Evolutionary conservation across 2,113 vertebrate genomes (phyloP), one percentile per base, ranked within the genome.

Genomic region (Carassius gibelio): DNA sequence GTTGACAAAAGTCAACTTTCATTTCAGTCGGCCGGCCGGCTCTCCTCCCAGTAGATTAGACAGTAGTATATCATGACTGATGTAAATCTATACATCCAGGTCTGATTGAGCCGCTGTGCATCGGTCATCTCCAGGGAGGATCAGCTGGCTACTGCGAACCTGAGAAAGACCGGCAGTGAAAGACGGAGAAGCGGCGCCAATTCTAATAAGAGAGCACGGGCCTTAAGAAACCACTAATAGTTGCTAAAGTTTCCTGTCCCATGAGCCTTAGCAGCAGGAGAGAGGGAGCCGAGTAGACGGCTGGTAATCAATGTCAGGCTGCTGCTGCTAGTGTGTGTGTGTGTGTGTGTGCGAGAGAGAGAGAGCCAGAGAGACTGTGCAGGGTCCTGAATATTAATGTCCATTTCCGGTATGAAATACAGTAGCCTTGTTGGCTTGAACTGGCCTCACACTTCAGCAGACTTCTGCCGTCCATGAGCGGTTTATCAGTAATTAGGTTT

Each of bases 191-290:
- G 82, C 66, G 89, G 89, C 87, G 90, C 90, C 90, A 91, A 90
- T 91, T 91, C 90, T 90, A 90, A 90, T 90, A 91, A 90, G 87
- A 85, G 87, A 86, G 69, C 81, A 81, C 82, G 5, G 88, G 85
- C 85, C 87, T 85, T 90, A 83, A 88, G 88, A 91, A 89, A 90
- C 89, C 89, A 83, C 90, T 91, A 91, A 91, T 89, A 89, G 89
- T 88, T 88, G 81, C 88, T 91, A 88, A 89, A 89, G 89, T 91
- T 91, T 90, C 89, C 89, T 75, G 85, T 90, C 89, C 90, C 88
- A 83, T 87, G 87, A 82, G 89, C 69, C 84, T 81, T 50, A 75
- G 82, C 88, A 84, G 83, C 69, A 50, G 85, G 84, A 61, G 85
- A 64, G 52, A 82, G 79, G 78, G 87, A 76, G 68, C 62, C 21